Percentiles rank a stretch among this genome's conserved stretches.
Conservation (phyloP, 2,888 invertebrate genomes). For the Pterostichus niger region DNA sequence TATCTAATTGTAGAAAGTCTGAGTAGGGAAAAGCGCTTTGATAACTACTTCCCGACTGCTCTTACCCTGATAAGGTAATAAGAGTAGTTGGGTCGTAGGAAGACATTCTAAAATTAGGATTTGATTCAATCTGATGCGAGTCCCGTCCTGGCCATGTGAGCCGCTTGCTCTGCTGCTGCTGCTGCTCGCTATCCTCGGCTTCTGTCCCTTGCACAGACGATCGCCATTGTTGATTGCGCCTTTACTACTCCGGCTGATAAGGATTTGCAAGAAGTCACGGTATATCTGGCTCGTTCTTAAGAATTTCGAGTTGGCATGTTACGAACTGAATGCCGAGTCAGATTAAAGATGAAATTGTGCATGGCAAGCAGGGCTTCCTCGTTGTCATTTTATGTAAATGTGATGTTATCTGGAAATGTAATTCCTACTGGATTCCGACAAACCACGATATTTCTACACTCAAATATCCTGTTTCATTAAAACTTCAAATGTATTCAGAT, state of each 20-base stretch:
- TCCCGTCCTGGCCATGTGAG: constrained; percentile 35
- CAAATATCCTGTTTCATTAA: constrained; percentile 40
- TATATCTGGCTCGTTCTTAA: constrained; percentile 56
- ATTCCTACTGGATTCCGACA: constrained; percentile 43
- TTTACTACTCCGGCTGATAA: constrained; percentile 50
- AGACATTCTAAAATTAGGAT: constrained; percentile 53
- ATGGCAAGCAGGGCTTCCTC: constrained; percentile 57
- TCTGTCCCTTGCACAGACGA: constrained; percentile 38
- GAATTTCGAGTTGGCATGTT: constrained; percentile 51
- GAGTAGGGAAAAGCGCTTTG: constrained; percentile 17
- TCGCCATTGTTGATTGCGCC: constrained; percentile 45
- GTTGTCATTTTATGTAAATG: constrained; percentile 43
- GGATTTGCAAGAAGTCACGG: constrained; percentile 46
- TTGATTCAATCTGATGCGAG: constrained; percentile 44
- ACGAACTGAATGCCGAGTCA: constrained; percentile 29
- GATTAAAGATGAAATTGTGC: constrained; percentile 63
- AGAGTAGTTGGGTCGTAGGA: constrained; percentile 44
- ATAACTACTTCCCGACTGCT: constrained; percentile 35
- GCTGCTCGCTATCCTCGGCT: neutral
- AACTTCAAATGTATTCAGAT: constrained; percentile 34
- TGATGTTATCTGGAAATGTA: constrained; percentile 57
- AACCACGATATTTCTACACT: constrained; percentile 27
- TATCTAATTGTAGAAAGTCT: constrained; percentile 21
- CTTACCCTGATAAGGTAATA: constrained; percentile 40
- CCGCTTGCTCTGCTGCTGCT: neutral